Percentiles rank a stretch among this genome's conserved stretches.
Conservation (phyloP, 1,140 invertebrate genomes). For the Caerostris extrusa region DNA sequence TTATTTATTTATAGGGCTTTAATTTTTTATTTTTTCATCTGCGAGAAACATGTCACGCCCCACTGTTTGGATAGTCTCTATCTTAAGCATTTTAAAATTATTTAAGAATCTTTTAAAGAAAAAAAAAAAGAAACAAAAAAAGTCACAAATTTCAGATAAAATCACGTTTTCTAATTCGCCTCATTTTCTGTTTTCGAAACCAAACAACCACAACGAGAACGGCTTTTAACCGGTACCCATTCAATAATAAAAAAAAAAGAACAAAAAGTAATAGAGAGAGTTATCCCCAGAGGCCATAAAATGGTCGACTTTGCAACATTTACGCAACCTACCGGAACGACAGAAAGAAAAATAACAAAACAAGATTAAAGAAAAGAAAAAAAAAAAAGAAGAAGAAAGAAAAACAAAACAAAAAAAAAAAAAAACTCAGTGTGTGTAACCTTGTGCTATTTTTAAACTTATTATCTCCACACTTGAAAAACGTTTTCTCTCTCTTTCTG, state of each 20-base stretch:
- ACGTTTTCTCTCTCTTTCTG: not conserved
- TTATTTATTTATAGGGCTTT: too few relatives aligned
- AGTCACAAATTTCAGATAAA: too few relatives aligned
- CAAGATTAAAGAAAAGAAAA: not conserved
- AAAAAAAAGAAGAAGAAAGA: not conserved
- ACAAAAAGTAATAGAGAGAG: too few relatives aligned
- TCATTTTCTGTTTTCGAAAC: not conserved
- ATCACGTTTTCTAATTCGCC: not conserved
- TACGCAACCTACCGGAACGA: constrained; percentile 47
- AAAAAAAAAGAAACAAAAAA: too few relatives aligned
- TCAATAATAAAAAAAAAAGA: too few relatives aligned
- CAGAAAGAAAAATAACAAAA: not conserved
- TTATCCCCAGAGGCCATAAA: not conserved
- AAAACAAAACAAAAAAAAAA: not conserved
- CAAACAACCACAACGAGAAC: not conserved
- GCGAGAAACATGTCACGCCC: too few relatives aligned
- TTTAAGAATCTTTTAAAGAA: too few relatives aligned
- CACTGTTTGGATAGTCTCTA: too few relatives aligned
- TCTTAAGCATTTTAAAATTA: too few relatives aligned
- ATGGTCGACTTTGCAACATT: constrained; percentile 40
- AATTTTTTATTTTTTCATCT: too few relatives aligned
- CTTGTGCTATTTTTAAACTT: constrained; percentile 50
- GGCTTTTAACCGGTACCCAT: not conserved
- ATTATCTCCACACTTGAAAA: constrained; percentile 31
- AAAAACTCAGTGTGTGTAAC: not conserved